Percentiles rank a stretch among this genome's conserved stretches.
Evolutionary conservation across 92 coral and sea anemone genomes (phyloP).

Genomic region (Blastomussa wellsi): DNA sequence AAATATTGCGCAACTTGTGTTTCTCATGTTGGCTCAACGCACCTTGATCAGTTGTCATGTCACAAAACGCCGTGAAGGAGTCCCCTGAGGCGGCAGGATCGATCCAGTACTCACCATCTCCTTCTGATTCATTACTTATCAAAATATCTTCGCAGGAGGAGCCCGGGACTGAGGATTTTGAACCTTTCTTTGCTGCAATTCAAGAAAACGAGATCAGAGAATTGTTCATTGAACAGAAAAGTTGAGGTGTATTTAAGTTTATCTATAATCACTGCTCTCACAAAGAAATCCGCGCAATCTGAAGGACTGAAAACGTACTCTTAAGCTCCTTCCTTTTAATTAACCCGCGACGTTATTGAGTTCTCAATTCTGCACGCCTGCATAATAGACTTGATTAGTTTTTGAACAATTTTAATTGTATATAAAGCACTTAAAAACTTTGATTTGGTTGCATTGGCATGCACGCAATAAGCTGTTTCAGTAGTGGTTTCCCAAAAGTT

Average conservation of each 20-base stretch:
- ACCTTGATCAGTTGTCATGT: conserved; percentile 80
- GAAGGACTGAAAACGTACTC: too few relatives aligned
- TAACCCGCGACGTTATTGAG: too few relatives aligned
- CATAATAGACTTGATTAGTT: too few relatives aligned
- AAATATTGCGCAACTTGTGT: too few relatives aligned
- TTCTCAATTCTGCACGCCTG: too few relatives aligned
- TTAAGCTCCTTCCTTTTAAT: too few relatives aligned
- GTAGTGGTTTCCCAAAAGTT: too few relatives aligned
- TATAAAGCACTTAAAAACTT: too few relatives aligned
- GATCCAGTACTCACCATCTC: conserved; percentile 72
- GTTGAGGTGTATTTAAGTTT: neutral
- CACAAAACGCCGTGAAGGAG: conserved; percentile 76
- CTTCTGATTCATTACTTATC: conserved; percentile 8
- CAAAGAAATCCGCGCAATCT: neutral
- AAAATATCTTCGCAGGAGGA: conserved; percentile 61
- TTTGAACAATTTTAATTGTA: too few relatives aligned
- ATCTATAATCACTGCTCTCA: neutral
- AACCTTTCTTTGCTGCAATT: conserved; percentile 16
- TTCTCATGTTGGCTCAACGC: neutral
- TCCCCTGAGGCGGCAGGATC: conserved; percentile 51
- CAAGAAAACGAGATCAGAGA: neutral
- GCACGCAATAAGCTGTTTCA: too few relatives aligned
- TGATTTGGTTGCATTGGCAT: too few relatives aligned
- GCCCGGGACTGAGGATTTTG: conserved; percentile 35
- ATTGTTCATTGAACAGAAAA: too few relatives aligned